Percentiles rank a stretch among this genome's conserved stretches.
Evolutionary conservation across 2,888 invertebrate genomes (phyloP).

Genomic region (Athrips mouffetella): DNA sequence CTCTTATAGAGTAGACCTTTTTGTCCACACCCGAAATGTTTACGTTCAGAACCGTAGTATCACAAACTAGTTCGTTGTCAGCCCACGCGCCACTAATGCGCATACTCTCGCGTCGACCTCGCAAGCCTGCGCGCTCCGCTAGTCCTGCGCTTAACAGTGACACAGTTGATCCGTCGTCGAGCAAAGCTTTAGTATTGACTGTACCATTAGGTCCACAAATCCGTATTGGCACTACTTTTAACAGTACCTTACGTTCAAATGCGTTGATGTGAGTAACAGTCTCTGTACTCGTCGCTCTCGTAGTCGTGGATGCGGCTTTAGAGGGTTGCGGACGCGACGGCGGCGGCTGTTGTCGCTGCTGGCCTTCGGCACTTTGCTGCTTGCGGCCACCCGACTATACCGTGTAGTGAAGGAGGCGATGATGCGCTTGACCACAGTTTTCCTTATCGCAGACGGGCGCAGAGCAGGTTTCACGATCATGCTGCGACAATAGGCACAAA

Average conservation of each 20-base stretch:
- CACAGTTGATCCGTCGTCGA: slow-evolving; percentile 32
- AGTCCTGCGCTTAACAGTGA: slow-evolving; percentile 23
- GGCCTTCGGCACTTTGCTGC: slow-evolving; percentile 6
- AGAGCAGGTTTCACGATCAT: background rate
- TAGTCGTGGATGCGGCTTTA: too few species aligned
- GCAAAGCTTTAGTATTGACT: slow-evolving; percentile 21
- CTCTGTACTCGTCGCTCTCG: too few species aligned
- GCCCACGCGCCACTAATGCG: slow-evolving; percentile 28
- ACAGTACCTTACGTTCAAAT: background rate
- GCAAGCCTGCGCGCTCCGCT: slow-evolving; percentile 22
- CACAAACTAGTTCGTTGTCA: slow-evolving; percentile 21
- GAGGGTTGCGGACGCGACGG: too few species aligned
- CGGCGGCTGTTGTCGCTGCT: slow-evolving; percentile 18
- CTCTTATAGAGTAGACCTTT: slow-evolving; percentile 18
- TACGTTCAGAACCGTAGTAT: slow-evolving; percentile 18
- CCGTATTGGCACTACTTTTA: background rate
- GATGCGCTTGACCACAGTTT: background rate
- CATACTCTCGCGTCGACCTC: slow-evolving; percentile 22
- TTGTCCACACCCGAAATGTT: slow-evolving; percentile 20
- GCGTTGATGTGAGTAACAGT: background rate
- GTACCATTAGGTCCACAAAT: slow-evolving; percentile 15
- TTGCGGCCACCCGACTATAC: background rate
- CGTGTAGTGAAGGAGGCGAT: background rate
- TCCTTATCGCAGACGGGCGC: background rate
- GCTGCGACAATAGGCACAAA: slow-evolving; percentile 11